These are phyloP conservation scores for Alloplasta piceator DNA, from an alignment of 2,888 invertebrate genomes.

Conservation along the genomic window DNA sequence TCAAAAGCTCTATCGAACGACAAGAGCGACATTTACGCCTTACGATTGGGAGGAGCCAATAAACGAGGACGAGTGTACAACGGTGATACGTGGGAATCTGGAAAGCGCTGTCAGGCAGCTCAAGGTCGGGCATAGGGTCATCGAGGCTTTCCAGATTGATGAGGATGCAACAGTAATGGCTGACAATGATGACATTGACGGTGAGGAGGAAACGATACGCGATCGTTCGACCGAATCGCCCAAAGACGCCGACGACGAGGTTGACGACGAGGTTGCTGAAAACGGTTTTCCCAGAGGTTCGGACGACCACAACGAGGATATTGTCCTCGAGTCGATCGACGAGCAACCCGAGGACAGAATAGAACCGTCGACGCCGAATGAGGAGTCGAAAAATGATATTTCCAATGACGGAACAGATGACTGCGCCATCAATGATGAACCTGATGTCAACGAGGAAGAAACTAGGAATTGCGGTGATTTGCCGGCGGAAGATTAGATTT, in stretches of 20 bases:
- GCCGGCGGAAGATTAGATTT: constrained; percentile 65
- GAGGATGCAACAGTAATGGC: constrained; percentile 67
- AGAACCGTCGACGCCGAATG: constrained; percentile 59
- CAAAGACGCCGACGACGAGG: constrained; percentile 65
- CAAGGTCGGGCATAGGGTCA: constrained; percentile 74
- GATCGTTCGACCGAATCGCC: constrained; percentile 65
- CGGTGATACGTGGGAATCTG: constrained; percentile 74
- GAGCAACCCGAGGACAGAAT: constrained; percentile 71
- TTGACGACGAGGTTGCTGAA: constrained; percentile 61
- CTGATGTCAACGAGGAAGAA: constrained; percentile 64
- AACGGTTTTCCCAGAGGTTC: constrained; percentile 30
- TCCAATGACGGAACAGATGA: constrained; percentile 14
- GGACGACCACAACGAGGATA: constrained; percentile 64
- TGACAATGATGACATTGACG: constrained; percentile 68
- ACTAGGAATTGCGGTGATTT: constrained; percentile 66
- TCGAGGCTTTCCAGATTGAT: constrained; percentile 71
- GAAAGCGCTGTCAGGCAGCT: constrained; percentile 76
- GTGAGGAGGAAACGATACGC: constrained; percentile 72
- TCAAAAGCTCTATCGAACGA: constrained; percentile 91
- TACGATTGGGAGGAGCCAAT: constrained; percentile 77
- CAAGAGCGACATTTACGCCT: constrained; percentile 91
- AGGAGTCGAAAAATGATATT: constrained; percentile 44
- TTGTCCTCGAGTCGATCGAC: constrained; percentile 67
- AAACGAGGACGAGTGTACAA: constrained; percentile 68
- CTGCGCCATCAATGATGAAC: constrained; percentile 52